Percentiles rank a stretch among this genome's conserved stretches.
These are phyloP conservation scores for Rhombomys opimus DNA, from an alignment of 2,113 vertebrate genomes.

Conservation along the genomic window DNA sequence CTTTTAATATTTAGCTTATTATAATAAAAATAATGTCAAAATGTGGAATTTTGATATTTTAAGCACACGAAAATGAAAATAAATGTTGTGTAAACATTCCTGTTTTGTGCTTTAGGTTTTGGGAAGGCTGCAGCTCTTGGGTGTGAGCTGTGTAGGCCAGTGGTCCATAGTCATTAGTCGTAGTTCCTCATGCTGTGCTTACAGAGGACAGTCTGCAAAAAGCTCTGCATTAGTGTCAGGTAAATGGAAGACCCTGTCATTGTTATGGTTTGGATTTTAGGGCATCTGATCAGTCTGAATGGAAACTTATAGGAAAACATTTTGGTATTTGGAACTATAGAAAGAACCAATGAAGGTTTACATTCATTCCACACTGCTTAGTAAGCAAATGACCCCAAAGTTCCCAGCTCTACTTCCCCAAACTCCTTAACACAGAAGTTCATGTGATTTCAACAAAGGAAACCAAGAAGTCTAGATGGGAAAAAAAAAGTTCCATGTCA, in stretches of 20 bases:
- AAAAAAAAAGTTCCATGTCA: neutral
- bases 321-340: conserved; percentile 35
- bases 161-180: neutral
- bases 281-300: neutral
- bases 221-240: neutral
- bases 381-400: conserved; percentile 21
- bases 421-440: neutral
- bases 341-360: neutral
- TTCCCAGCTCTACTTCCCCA: neutral
- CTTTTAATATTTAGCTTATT: conserved; percentile 41
- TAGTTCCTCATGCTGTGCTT: conserved; percentile 5
- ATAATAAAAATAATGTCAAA: conserved; percentile 57
- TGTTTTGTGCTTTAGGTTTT: conserved; percentile 10
- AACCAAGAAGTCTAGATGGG: neutral
- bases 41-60: conserved; percentile 53
- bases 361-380: conserved; percentile 32
- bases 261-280: conserved; percentile 56
- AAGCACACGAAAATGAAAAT: conserved; percentile 33
- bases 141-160: neutral
- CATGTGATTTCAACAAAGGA: conserved; percentile 12
- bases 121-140: neutral
- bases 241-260: neutral
- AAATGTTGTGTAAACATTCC: conserved; percentile 24
- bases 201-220: neutral
- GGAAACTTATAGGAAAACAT: conserved; percentile 51